Evolutionary conservation across 2,888 invertebrate genomes (phyloP).

Genomic region (Apodemia duryi): DNA sequence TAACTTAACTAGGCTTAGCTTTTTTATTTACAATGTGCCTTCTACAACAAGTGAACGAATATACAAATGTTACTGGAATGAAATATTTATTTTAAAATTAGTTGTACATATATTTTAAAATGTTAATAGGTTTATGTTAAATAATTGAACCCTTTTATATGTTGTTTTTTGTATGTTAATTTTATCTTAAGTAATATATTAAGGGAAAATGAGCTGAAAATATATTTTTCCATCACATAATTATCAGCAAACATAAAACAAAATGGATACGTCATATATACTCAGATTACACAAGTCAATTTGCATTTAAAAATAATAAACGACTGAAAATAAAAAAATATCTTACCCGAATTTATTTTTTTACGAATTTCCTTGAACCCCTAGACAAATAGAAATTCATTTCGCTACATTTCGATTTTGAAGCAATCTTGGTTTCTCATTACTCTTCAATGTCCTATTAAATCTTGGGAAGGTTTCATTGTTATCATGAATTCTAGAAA

Average conservation of each 20-base stretch:
- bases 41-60: not conserved
- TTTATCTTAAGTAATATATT: not conserved
- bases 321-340: constrained; percentile 10
- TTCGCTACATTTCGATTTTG: no score
- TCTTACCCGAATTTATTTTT: not conserved
- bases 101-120: not conserved
- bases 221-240: no score
- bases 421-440: no score
- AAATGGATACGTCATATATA: not conserved
- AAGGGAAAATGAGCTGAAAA: not conserved
- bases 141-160: not conserved
- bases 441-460: no score
- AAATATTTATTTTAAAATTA: not conserved
- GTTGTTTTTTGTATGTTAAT: not conserved
- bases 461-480: no score
- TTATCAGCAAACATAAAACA: not conserved
- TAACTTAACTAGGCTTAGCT: not conserved
- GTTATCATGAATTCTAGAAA: no score
- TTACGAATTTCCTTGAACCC: not conserved
- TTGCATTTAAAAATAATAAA: constrained; percentile 5
- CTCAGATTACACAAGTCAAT: not conserved
- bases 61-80: not conserved
- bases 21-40: not conserved
- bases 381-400: no score
- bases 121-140: not conserved